phyloP scores from a whole-genome alignment of 2,797 vertebrate genomes.

The Myotis vivesi region DNA sequence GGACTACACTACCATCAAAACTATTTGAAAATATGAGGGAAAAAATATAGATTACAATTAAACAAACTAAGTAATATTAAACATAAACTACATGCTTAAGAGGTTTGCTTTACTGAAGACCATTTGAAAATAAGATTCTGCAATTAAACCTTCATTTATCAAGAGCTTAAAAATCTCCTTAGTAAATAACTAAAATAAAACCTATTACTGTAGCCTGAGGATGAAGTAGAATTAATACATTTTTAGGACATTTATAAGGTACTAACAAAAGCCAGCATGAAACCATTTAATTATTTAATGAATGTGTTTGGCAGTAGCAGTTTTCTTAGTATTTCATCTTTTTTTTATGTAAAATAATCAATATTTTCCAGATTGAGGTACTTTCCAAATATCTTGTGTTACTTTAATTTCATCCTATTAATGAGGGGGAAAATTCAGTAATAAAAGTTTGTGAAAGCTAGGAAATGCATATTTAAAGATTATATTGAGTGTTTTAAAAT shows the following conservation, averaged over 20 bases:
- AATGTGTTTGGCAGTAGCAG: background rate
- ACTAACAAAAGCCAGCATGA: background rate
- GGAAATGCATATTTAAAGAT: background rate
- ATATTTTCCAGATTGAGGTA: background rate
- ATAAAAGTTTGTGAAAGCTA: background rate
- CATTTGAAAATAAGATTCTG: conserved; percentile 9
- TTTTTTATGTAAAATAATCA: conserved; percentile 38
- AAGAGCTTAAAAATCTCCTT: background rate
- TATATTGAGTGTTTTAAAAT: background rate
- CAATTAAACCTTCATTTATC: background rate
- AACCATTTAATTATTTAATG: background rate
- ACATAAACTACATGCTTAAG: background rate
- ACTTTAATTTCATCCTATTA: conserved; percentile 34
- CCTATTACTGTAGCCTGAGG: background rate
- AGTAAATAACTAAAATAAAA: conserved; percentile 26
- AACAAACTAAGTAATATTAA: background rate
- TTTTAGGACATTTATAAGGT: background rate
- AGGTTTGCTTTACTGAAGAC: background rate
- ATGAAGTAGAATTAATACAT: background rate
- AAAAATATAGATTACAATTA: conserved; percentile 33
- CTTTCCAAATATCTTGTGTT: conserved; percentile 2
- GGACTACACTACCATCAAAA: background rate
- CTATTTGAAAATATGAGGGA: background rate
- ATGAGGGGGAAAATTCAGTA: background rate
- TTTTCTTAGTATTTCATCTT: conserved; percentile 22